Base-by-base conservation (phyloP, 1,140 invertebrate species). In the Idris sp. region DNA sequence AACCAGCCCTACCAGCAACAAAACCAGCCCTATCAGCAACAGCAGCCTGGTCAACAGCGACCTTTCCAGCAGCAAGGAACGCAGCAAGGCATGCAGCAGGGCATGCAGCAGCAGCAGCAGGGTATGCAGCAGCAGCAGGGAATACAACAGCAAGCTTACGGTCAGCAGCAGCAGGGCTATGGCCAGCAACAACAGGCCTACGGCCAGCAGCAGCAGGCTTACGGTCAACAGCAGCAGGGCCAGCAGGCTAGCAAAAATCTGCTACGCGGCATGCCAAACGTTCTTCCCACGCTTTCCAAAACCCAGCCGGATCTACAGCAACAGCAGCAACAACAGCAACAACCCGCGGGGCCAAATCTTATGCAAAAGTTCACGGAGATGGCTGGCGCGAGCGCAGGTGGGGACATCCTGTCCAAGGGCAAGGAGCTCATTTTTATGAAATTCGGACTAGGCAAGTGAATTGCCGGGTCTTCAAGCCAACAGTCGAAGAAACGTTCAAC, bases 351-450 rank as follows among this genome's bases (percentile, higher is more conserved):
- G 4, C 92, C 92, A 10, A 93, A 93, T 84, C 88, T 94, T 36
- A 94, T 94, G 93, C 92, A 94, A 81, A 94, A 94, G 79, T 91
- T 94, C 76, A 91, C 91, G 51, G 94, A 95, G 80, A 94, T 95
- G 86, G 88, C 90, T 0, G 86, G 86, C 9, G 92, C 92, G 13
- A 93, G 92, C 30, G 92, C 92, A 61, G 93, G 93, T 40, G 93
- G 93, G 44, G 93, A 95, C 79, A 94, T 96, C 56, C 88, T 96
- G 26, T 95, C 94, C 74, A 96, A 96, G 87, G 95, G 94, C 73
- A 96, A 96, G 88, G 95, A 96, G 88, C 90, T 94, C 26, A 95
- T 96, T 81, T 96, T 96, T 86, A 95, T 95, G 91, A 96, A 95
- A 89, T 96, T 96, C 82, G 94, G 94, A 43, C 89, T 96, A 68